Evolutionary conservation across 2,797 vertebrate genomes (phyloP), one percentile per base, ranked within the genome.

Genomic region (Spizella passerina): DNA sequence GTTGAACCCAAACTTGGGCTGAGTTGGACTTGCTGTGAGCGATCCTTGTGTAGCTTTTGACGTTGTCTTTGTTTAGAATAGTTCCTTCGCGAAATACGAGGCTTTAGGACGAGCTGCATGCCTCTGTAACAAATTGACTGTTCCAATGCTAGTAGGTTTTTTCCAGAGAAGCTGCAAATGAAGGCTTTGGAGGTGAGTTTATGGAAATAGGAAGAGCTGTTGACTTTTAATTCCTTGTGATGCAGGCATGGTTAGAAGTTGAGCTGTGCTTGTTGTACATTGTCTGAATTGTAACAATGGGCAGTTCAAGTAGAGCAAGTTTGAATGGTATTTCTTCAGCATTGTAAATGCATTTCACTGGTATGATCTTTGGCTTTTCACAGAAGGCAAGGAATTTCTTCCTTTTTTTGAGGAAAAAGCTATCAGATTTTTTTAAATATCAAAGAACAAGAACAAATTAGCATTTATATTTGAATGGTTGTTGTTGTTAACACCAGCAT

Each of bases 1-100:
- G 97, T 93, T 81, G 94, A 95, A 90, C 50, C 92, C 95, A 94
- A 98, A 97, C 96, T 98, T 97, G 96, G 94, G 95, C 92, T 64
- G 78, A 96, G 92, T 95, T 87, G 66, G 89, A 95, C 96, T 97
- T 70, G 82, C 79, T 81, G 83, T 66, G 69, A 93, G 52, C 9
- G 53, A 79, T 89, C 87, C 84, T 80, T 82, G 59, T 32, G 71
- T 86, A 78, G 92, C 86, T 96, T 80, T 91, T 44, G 70, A 56
- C 82, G 89, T 96, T 96, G 97, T 71, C 98, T 97, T 98, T 98
- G 97, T 98, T 95, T 93, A 82, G 85, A 90, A 53, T 79, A 90
- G 95, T 91, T 86, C 83, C 82, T 56, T 60, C 43, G 14, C 7
- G 4, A 49, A 94, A 92, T 81, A 79, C 84, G 73, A 13, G 87